A percentile compares a stretch with the other conserved stretches of the same genome.
Conservation (phyloP, 2,113 vertebrate genomes). For the Colossoma macropomum region DNA sequence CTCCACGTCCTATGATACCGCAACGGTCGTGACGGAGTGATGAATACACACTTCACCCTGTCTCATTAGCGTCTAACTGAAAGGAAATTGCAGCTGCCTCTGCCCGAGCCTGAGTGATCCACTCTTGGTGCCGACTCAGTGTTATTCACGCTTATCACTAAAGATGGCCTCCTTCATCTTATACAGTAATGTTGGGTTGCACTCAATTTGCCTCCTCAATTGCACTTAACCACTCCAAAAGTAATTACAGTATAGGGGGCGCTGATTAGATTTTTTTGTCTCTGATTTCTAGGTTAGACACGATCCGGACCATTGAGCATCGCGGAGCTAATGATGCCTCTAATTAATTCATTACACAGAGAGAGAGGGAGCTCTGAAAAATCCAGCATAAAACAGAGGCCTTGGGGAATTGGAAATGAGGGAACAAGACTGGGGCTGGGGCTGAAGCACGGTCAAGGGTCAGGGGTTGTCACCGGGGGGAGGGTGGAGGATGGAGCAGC, state of each 20-base stretch:
- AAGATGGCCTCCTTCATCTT: not conserved
- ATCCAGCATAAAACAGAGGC: constrained; percentile 27
- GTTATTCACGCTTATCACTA: not conserved
- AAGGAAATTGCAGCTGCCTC: not conserved
- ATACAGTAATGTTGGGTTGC: not conserved
- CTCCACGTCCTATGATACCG: not conserved
- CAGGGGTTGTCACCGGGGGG: not conserved
- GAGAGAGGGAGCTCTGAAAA: constrained; percentile 28
- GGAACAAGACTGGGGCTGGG: not conserved
- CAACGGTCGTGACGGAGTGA: not conserved
- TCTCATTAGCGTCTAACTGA: not conserved
- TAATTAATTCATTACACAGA: constrained; percentile 51
- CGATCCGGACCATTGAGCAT: constrained; percentile 49
- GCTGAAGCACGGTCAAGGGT: constrained; percentile 26
- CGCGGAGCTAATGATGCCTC: constrained; percentile 46
- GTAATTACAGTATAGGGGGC: constrained; percentile 47
- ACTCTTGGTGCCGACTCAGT: not conserved
- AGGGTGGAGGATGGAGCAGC: not conserved
- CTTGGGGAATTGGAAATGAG: constrained; percentile 22
- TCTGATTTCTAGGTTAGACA: constrained; percentile 48
- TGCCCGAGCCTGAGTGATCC: not conserved
- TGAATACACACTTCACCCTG: constrained; percentile 1
- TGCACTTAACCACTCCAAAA: constrained; percentile 11
- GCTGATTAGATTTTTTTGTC: constrained; percentile 46
- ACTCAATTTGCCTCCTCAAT: constrained; percentile 34